Base-by-base conservation (phyloP, 2,113 vertebrate species). In the Pedionomus torquatus region DNA sequence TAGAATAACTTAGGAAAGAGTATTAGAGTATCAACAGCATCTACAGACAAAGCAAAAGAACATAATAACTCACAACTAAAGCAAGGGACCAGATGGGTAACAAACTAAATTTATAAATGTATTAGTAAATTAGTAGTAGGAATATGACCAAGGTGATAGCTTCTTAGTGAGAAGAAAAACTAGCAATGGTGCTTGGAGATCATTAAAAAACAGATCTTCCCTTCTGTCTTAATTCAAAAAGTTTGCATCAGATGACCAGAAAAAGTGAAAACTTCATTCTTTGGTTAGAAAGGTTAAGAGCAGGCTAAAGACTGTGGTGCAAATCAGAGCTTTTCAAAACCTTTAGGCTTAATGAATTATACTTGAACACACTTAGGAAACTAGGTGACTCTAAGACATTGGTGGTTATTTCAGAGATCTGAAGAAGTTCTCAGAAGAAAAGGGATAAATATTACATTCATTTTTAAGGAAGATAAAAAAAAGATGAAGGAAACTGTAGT, bases 371-470 rank as follows among this genome's bases (percentile, higher is more conserved):
- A 37, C 25, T n/a, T 4, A 17, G 11, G 30, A 76, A 76, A 63
- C 3, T 2, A 68, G 11, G 7, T 43, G 14, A 48, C 2, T 0
- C 66, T 55, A 31, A 66, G 61, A 76, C 23, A 80, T 0, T 16
- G 26, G 46, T 37, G 15, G 19, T 17, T 76, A 57, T 63, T 83
- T 58, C 8, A 3, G n/a, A 69, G 43, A 24, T 44, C 13, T 33
- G 35, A 91, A 61, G 18, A 54, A 85, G 30, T 33, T 82, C 10
- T 16, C 64, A 78, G 10, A 78, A 78, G 51, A 26, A 66, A 86
- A 55, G 10, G 10, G 11, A 41, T 54, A 79, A 55, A 20, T 66
- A 58, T 23, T 65, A 37, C 8, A 68, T n/a, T 5, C 5, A 19
- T 60, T 66, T 75, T 46, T 60, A 89, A 75, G 61, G 60, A 52